Evolutionary conservation across 64 coral and sea anemone genomes (phyloP).

Genomic region (Orbicella faveolata): DNA sequence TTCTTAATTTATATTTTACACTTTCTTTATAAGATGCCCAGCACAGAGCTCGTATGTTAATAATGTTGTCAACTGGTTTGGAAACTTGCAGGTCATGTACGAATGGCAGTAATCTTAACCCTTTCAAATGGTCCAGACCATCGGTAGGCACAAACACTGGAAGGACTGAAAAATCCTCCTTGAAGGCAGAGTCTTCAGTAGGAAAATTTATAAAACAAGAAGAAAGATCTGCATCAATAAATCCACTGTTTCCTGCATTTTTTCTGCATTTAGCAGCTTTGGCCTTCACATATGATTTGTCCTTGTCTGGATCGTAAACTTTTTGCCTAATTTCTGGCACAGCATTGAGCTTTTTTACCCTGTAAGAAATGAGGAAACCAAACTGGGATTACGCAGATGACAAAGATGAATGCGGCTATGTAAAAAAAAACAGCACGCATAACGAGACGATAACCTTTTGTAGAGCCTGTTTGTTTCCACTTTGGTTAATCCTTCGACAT

Average conservation of each 20-base stretch:
- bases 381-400: background rate
- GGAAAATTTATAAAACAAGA: too few relatives aligned
- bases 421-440: background rate
- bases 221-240: too few relatives aligned
- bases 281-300: background rate
- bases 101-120: slow-evolving; percentile 45
- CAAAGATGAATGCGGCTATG: background rate
- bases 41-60: slow-evolving; percentile 49
- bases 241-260: too few relatives aligned
- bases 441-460: slow-evolving; percentile 18
- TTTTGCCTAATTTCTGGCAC: slow-evolving; percentile 34
- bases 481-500: slow-evolving; percentile 63
- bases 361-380: background rate
- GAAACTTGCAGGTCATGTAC: slow-evolving; percentile 54
- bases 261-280: too few relatives aligned
- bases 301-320: slow-evolving; percentile 34
- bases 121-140: slow-evolving; percentile 60
- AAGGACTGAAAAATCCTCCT: too few relatives aligned
- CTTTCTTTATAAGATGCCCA: slow-evolving; percentile 62
- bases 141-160: slow-evolving; percentile 35
- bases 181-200: too few relatives aligned
- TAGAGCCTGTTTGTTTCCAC: slow-evolving; percentile 53
- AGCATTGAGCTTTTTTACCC: slow-evolving; percentile 1
- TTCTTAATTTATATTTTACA: slow-evolving; percentile 68
- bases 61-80: background rate